Evolutionary conservation across 2,113 vertebrate species (phyloP), one percentile per base, ranked within the genome.

Genomic region (Redunca redunca): DNA sequence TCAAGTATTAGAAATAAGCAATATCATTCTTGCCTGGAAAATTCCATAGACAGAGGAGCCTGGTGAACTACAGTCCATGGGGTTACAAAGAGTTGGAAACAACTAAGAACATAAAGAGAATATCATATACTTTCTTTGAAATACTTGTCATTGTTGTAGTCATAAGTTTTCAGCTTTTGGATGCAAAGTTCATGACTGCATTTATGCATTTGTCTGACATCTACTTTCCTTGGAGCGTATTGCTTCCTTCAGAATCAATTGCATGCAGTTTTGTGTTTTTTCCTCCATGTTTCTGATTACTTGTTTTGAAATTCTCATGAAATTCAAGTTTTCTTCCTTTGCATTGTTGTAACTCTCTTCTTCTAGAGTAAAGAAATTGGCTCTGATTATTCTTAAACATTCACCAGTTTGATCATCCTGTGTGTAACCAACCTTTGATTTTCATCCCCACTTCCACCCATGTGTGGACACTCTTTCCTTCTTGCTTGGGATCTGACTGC

Each of bases 251-350:
- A 0, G 98, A 95, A 88, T 99, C 99, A 52, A 99, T 95, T 0
- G 97, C 98, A 3, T 99, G 98, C 1, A 99, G 99, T 4, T 98
- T 99, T 52, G 28, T 21, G 6, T 80, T 21, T 99, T 99, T 97
- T 98, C 99, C 74, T 99, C 99, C 2, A 19, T 0, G 1, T 97
- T 98, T 50, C 99, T 99, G 30, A 99, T 97, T 93, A 99, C 97
- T 97, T 99, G 99, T 96, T 99, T 99, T 62, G 99, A 99, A 82
- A 99, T 78, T 15, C 98, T 97, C 98, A 99, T 98, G 60, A 99
- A 86, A 81, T 60, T 81, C 10, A 86, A 58, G 25, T 30, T 90
- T 67, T 74, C 23, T 57, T 26, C 58, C 57, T 84, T 88, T 57
- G 19, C 40, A 53, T n/a, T 43, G 50, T 33, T 64, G 17, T 87